A percentile compares a stretch with the other conserved stretches of the same genome.
phyloP scores from a whole-genome alignment of 2,888 invertebrate genomes.

The Thereva unica region DNA sequence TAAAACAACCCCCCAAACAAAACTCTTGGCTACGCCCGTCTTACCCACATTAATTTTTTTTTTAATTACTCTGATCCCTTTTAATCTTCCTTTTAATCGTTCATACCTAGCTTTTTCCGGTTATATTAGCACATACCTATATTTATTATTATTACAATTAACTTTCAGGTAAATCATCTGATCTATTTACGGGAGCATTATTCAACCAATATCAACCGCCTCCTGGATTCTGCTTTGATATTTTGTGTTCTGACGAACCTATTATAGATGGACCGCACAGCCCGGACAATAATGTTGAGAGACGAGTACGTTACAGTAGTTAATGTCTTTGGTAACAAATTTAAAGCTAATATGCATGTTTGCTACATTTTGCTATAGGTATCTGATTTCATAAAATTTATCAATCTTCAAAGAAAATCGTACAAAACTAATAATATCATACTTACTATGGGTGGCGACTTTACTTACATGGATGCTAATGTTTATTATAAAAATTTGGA shows the following conservation, averaged over 20 bases:
- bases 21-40: no score
- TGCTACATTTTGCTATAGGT: conserved; percentile 52
- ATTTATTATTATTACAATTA: background rate
- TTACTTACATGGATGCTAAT: conserved; percentile 80
- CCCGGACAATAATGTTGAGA: conserved; percentile 81
- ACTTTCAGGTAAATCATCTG: conserved; percentile 63
- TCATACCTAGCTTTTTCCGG: no score
- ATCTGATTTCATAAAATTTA: conserved; percentile 63
- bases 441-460: conserved; percentile 91
- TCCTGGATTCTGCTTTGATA: conserved; percentile 90
- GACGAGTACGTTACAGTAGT: conserved; percentile 62
- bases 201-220: conserved; percentile 85
- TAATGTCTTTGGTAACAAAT: background rate
- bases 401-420: conserved; percentile 61
- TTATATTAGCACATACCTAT: background rate
- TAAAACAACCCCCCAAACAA: no score
- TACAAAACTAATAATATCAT: conserved; percentile 76
- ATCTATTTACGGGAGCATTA: conserved; percentile 83
- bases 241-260: conserved; percentile 80
- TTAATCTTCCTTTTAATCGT: no score
- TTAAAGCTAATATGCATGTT: conserved; percentile 1
- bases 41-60: no score
- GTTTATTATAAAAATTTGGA: conserved; percentile 84
- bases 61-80: no score
- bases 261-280: conserved; percentile 81